These are phyloP conservation scores for Halocynthia aurantium DNA, from an alignment of 23 tunicate species.

Conservation along the genomic window DNA sequence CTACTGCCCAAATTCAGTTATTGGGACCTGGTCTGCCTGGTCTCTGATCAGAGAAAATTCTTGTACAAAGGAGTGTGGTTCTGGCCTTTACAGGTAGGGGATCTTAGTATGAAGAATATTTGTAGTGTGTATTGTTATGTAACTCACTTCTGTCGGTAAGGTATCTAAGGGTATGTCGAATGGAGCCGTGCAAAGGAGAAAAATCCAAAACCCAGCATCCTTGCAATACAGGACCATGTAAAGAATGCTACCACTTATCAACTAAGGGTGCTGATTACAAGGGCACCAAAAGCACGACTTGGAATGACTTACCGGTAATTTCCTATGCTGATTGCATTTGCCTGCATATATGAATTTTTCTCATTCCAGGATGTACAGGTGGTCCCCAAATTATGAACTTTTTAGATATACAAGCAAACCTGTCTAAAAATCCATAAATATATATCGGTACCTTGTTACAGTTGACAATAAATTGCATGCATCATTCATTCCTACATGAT, in stretches of 20 bases:
- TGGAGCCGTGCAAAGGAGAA: neutral
- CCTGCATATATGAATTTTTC: no score
- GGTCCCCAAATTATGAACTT: no score
- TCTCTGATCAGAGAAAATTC: neutral
- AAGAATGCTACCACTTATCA: neutral
- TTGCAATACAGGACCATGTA: constrained; percentile 3
- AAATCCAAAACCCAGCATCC: neutral
- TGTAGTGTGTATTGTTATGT: neutral
- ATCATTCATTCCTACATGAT: no score
- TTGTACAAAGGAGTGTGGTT: constrained; percentile 15
- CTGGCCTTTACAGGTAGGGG: constrained; percentile 10
- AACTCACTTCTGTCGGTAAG: neutral
- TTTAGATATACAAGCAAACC: no score
- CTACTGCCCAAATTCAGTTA: constrained; percentile 5
- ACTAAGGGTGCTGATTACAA: neutral
- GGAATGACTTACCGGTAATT: neutral
- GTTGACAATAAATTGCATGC: no score
- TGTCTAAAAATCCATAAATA: no score
- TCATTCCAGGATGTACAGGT: no score
- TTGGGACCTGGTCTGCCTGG: constrained; percentile 48
- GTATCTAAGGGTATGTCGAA: neutral
- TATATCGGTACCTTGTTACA: no score
- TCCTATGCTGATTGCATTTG: no score
- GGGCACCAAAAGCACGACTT: neutral
- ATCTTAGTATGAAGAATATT: neutral